These are phyloP conservation scores for Lasioglossum vierecki DNA, from an alignment of 2,888 invertebrate genomes.

Conservation along the genomic window DNA sequence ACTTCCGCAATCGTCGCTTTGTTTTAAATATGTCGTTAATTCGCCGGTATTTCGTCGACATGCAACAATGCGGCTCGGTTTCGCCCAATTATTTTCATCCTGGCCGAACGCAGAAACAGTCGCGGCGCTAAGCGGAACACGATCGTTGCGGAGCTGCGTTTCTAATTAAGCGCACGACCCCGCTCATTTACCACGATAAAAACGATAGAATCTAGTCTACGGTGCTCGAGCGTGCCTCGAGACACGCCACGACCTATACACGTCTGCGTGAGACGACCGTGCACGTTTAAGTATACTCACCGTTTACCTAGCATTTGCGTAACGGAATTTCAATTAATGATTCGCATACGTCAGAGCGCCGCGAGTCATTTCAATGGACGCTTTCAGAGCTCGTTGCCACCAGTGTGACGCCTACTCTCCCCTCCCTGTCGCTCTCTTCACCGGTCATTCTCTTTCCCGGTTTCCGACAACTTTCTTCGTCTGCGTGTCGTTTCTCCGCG, in stretches of 20 bases:
- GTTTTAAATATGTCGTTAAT: constrained; percentile 35
- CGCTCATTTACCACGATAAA: constrained; percentile 59
- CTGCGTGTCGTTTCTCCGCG: background rate
- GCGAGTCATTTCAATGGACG: constrained; percentile 64
- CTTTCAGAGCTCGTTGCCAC: constrained; percentile 61
- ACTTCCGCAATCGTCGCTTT: constrained; percentile 32
- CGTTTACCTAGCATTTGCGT: constrained; percentile 56
- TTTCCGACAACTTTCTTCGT: constrained; percentile 16
- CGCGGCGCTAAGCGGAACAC: constrained; percentile 35
- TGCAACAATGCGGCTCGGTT: constrained; percentile 26
- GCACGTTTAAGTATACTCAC: background rate
- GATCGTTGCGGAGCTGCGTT: constrained; percentile 32
- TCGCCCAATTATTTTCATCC: constrained; percentile 49
- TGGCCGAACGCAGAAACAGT: constrained; percentile 8
- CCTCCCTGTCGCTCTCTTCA: constrained; percentile 40
- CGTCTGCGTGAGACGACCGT: background rate
- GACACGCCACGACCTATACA: background rate
- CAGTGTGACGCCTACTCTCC: constrained; percentile 48
- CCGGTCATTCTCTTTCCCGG: constrained; percentile 5
- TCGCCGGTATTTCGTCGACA: constrained; percentile 1
- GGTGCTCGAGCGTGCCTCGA: constrained; percentile 24
- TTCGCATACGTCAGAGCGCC: constrained; percentile 58
- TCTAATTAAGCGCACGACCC: constrained; percentile 57
- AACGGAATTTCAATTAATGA: constrained; percentile 71
- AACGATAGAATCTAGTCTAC: constrained; percentile 61